Evolutionary conservation across 2,113 vertebrate species (phyloP).

Genomic region (Tragelaphus strepsiceros): DNA sequence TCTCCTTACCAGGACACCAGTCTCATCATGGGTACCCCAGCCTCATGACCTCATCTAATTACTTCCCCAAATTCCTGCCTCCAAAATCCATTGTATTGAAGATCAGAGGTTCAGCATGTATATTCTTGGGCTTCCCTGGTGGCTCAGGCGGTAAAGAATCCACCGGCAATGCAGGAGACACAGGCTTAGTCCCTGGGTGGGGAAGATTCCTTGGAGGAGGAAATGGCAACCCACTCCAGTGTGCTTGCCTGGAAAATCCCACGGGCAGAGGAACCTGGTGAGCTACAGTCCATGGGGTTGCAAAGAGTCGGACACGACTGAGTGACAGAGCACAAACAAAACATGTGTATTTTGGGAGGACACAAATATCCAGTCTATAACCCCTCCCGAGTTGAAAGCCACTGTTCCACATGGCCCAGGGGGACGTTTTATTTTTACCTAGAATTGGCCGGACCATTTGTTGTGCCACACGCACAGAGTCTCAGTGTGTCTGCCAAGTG

Average conservation of each 20-base stretch:
- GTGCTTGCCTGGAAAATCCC: neutral
- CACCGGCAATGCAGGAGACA: neutral
- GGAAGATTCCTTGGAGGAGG: neutral
- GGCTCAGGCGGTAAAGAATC: neutral
- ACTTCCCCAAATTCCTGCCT: neutral
- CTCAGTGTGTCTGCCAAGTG: neutral
- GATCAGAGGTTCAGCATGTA: neutral
- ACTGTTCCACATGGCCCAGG: fast-evolving
- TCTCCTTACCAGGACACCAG: neutral
- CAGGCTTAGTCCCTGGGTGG: neutral
- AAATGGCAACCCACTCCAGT: neutral
- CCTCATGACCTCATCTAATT: neutral
- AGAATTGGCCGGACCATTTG: neutral
- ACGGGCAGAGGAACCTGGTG: neutral
- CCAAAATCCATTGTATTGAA: neutral
- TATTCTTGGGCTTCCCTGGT: neutral
- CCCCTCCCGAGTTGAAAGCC: neutral
- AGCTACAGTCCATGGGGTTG: neutral
- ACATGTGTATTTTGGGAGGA: neutral
- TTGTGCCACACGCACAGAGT: fast-evolving
- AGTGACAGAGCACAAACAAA: neutral
- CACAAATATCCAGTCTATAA: neutral
- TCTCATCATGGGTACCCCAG: neutral
- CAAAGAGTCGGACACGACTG: neutral
- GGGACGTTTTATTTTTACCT: neutral